Conservation (phyloP, 2,113 vertebrate genomes). For the Carassius gibelio region DNA sequence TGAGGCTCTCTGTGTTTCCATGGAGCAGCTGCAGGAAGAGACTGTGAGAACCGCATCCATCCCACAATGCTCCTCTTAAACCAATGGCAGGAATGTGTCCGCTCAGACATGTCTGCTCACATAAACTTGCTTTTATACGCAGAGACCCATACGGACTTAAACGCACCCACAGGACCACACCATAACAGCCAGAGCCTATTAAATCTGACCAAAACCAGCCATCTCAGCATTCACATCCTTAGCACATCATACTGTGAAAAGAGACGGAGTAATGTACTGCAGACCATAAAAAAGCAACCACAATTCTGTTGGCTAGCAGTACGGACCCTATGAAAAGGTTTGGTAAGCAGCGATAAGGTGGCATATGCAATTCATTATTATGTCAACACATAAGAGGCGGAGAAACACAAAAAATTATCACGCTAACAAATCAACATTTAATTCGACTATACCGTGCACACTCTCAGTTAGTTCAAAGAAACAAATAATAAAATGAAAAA, state of each 20-base stretch:
- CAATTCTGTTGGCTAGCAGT: slow-evolving; percentile 5
- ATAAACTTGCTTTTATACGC: slow-evolving; percentile 10
- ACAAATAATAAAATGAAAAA: background rate
- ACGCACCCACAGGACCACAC: background rate
- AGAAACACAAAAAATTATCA: background rate
- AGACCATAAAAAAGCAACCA: background rate
- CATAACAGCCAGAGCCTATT: slow-evolving; percentile 12
- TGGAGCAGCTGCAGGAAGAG: slow-evolving; percentile 46
- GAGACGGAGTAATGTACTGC: background rate
- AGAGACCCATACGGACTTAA: slow-evolving; percentile 20
- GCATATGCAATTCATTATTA: background rate
- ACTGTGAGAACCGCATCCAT: slow-evolving; percentile 36
- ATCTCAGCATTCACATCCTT: slow-evolving; percentile 1
- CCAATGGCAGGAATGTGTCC: slow-evolving; percentile 21
- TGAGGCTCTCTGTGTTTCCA: slow-evolving; percentile 35
- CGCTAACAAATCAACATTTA: background rate
- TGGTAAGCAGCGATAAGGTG: background rate
- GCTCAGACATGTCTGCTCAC: slow-evolving; percentile 19
- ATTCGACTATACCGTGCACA: background rate
- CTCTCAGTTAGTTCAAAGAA: slow-evolving; percentile 15
- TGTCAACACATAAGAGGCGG: background rate
- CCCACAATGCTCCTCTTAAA: slow-evolving; percentile 38
- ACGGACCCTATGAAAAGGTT: background rate
- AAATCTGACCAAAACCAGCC: background rate
- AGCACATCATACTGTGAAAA: slow-evolving; percentile 9